These are phyloP conservation scores for Ornithoptera priamus DNA, from an alignment of 2,888 invertebrate species.

Conservation along the genomic window DNA sequence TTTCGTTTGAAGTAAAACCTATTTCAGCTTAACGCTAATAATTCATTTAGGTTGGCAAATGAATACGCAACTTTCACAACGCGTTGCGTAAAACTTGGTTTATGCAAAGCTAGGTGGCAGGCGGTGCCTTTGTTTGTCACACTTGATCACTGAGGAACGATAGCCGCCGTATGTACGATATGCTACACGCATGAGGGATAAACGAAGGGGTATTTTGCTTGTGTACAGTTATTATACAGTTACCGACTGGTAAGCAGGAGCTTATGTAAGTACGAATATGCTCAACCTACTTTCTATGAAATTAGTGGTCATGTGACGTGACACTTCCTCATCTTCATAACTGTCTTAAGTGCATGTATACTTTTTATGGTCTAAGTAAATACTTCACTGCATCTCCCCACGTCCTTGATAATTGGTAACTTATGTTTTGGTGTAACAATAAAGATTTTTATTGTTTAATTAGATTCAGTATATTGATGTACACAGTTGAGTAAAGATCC, in stretches of 20 bases:
- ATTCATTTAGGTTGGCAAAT: slow-evolving; percentile 30
- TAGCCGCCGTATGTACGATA: background rate
- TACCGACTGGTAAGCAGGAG: background rate
- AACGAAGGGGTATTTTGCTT: slow-evolving; percentile 13
- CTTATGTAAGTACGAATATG: slow-evolving; percentile 1
- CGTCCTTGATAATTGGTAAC: no score
- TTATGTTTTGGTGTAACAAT: no score
- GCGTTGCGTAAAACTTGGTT: slow-evolving; percentile 27
- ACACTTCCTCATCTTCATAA: slow-evolving; percentile 8
- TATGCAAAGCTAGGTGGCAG: slow-evolving; percentile 27
- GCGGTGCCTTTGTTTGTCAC: slow-evolving; percentile 24
- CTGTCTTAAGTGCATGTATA: background rate
- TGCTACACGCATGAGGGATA: slow-evolving; percentile 17
- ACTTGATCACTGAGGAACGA: slow-evolving; percentile 28
- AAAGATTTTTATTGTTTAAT: no score
- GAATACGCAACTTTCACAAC: slow-evolving; percentile 30
- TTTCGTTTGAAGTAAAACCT: slow-evolving; percentile 9
- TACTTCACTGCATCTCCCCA: no score
- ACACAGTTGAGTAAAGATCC: no score
- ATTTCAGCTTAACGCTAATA: slow-evolving; percentile 19
- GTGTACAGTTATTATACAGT: slow-evolving; percentile 1
- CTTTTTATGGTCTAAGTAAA: background rate
- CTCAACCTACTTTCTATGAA: slow-evolving; percentile 18
- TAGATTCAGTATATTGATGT: no score
- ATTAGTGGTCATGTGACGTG: slow-evolving; percentile 8